Conservation (phyloP, 2,888 invertebrate species). For the Pinctada fucata region DNA sequence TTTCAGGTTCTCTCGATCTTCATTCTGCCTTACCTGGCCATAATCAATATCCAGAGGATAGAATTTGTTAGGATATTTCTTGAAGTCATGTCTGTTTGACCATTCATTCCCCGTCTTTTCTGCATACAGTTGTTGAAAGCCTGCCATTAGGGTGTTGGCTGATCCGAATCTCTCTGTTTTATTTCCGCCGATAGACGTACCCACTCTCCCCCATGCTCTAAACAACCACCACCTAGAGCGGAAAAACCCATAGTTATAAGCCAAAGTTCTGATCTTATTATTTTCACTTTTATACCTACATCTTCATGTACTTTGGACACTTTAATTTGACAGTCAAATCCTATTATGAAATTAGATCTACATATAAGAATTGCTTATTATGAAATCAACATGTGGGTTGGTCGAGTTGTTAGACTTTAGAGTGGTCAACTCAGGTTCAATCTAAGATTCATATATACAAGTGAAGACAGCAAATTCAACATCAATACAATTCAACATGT, state of each 20-base stretch:
- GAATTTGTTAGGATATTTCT: conserved; percentile 85
- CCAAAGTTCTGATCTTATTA: too few species aligned
- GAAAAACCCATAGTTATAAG: not conserved
- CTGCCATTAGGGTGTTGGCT: conserved; percentile 73
- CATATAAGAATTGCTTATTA: not conserved
- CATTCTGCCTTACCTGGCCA: conserved; percentile 79
- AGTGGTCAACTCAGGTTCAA: too few species aligned
- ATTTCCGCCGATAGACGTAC: conserved; percentile 89
- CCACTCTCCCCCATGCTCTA: conserved; percentile 97
- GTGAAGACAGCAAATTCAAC: too few species aligned
- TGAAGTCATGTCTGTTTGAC: conserved; percentile 83
- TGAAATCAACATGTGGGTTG: too few species aligned
- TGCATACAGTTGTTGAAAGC: conserved; percentile 83
- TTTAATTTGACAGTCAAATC: not conserved
- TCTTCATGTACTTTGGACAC: not conserved
- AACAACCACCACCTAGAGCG: conserved; percentile 84
- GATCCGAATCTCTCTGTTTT: conserved; percentile 71
- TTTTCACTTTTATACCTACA: too few species aligned
- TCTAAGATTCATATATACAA: too few species aligned
- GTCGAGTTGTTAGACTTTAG: too few species aligned
- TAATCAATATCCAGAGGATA: conserved; percentile 95
- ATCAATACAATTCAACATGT: too few species aligned
- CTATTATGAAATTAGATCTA: not conserved
- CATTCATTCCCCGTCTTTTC: conserved; percentile 93
- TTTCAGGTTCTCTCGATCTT: too few species aligned